phyloP scores from a whole-genome alignment of 2,888 invertebrate species.

The Leptarthrus brevirostris region DNA sequence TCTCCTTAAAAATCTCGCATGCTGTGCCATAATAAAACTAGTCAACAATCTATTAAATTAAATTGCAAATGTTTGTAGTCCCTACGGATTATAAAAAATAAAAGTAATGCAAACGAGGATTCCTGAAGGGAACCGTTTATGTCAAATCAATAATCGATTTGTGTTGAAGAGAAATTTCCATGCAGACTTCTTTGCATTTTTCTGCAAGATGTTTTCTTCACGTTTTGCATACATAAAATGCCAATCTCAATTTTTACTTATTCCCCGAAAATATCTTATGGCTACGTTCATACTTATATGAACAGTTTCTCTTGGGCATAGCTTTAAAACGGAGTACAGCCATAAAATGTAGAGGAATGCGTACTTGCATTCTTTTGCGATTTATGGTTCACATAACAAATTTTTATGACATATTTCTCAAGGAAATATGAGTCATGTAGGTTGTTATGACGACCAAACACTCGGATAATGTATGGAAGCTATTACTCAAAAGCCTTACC shows the following conservation, averaged over 20 bases:
- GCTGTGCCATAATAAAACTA: slow-evolving; percentile 18
- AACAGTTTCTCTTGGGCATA: background rate
- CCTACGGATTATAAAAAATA: background rate
- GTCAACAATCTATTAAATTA: background rate
- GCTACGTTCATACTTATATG: background rate
- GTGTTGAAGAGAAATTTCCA: slow-evolving; percentile 28
- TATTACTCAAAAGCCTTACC: no score
- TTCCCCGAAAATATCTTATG: slow-evolving; percentile 13
- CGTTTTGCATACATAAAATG: slow-evolving; percentile 44
- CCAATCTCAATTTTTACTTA: slow-evolving; percentile 41
- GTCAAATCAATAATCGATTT: slow-evolving; percentile 46
- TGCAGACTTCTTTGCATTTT: slow-evolving; percentile 40
- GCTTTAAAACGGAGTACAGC: slow-evolving; percentile 13
- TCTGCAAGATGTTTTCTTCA: slow-evolving; percentile 38
- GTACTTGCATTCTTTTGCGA: slow-evolving; percentile 16
- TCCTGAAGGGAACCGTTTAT: slow-evolving; percentile 11
- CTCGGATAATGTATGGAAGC: no score
- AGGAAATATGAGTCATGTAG: no score
- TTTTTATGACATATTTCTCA: slow-evolving; percentile 10
- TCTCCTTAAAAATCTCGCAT: no score
- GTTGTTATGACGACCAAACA: no score
- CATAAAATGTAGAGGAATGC: slow-evolving; percentile 25
- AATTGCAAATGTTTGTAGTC: slow-evolving; percentile 20
- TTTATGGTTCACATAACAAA: slow-evolving; percentile 34
- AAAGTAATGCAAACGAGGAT: slow-evolving; percentile 13